Evolutionary conservation across 23 tunicate genomes (phyloP), one percentile per base, ranked within the genome.

Genomic region (Trididemnum miniatum): DNA sequence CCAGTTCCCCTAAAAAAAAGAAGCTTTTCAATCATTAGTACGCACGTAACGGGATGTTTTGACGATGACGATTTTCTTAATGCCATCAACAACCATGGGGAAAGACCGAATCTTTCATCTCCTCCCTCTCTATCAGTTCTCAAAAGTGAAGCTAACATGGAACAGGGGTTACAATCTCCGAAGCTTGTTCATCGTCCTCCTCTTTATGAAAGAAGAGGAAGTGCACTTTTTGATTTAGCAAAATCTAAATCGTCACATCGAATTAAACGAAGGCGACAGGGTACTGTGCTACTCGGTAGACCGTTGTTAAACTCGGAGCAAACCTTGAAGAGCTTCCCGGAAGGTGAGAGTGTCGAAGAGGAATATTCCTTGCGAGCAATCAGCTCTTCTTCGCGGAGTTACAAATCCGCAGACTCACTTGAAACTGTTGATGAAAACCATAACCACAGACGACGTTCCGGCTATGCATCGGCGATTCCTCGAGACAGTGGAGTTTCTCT

Each of bases 401-500:
- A 4, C 25, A 7, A n/a, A 63, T 5, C 37, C 75, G 15, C 20
- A 34, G 75, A 69, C 75, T 69, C 67, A 22, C 29, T 62, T 3
- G 67, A 20, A n/a, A 24, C 67, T 12, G 3, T 62, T 3, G 67
- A 62, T 24, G 67, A 62, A 24, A 62, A 62, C 3, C 28, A 62
- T 3, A 62, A 26, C n/a, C 67, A 62, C 15, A 22, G n/a, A 24
- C 23, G 67, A 22, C 67, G 67, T 12, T 12, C 67, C n/a, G 75
- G 75, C 75, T 67, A 32, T 32, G 37, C 38, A 33, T 4, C 20
- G 3, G 38, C 25, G 7, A 67, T 30, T 33, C 38, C 38, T 2
- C 82, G 66, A 15, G 89, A 85, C 78, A 85, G 89, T 49, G 88
- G 88, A 22, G 69, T 84, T 1, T 84, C 67, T 36, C 22, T 84